phyloP scores from a whole-genome alignment of 2,888 invertebrate species.

The Megastigmus dorsalis region DNA sequence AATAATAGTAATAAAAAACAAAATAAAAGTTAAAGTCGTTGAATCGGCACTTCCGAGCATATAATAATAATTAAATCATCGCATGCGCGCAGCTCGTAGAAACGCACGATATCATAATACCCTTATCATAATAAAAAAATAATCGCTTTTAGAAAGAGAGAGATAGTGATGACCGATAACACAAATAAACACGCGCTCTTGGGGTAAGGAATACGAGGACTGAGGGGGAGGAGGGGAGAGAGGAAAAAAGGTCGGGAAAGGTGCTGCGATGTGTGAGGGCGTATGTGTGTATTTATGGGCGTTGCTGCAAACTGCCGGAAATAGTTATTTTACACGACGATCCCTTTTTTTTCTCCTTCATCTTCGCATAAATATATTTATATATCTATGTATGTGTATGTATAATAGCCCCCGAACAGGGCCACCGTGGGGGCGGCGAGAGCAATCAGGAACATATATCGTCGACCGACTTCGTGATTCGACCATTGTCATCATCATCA shows the following conservation, averaged over 20 bases:
- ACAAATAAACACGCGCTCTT: constrained; percentile 34
- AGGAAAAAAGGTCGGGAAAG: not conserved
- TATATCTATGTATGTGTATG: constrained; percentile 56
- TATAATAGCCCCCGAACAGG: constrained; percentile 46
- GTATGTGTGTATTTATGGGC: constrained; percentile 16
- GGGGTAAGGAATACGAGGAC: constrained; percentile 8
- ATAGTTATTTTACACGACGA: constrained; percentile 51
- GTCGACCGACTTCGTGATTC: constrained; percentile 29
- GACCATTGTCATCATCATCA: constrained; percentile 30
- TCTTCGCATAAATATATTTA: constrained; percentile 53
- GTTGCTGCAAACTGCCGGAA: constrained; percentile 36
- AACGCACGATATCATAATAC: constrained; percentile 46
- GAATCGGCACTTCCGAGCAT: constrained; percentile 49
- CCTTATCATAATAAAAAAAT: constrained; percentile 50
- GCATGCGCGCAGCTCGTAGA: constrained; percentile 33
- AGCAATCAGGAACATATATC: constrained; percentile 55
- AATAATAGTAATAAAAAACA: constrained; percentile 34
- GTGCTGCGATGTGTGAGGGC: not conserved
- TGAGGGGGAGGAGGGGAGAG: not conserved
- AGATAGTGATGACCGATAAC: constrained; percentile 52
- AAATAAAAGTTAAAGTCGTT: constrained; percentile 48
- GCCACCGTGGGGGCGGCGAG: constrained; percentile 44
- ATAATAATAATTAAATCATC: constrained; percentile 40
- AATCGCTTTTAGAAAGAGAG: constrained; percentile 51
- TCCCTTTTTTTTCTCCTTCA: constrained; percentile 27